Conservation (phyloP, 2,797 vertebrate species). For the Hemitrygon akajei region DNA sequence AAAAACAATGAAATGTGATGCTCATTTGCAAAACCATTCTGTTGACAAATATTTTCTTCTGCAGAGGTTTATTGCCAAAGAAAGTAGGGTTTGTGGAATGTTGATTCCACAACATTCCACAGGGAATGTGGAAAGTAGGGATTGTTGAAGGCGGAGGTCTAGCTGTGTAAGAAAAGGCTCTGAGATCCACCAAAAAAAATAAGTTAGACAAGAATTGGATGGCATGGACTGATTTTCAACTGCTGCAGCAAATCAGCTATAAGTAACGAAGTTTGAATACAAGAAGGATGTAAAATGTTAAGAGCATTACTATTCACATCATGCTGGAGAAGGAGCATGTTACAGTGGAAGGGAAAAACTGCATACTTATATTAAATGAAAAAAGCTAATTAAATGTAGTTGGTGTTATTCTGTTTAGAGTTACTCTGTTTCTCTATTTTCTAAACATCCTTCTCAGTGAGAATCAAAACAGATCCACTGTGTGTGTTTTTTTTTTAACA, state of each 20-base stretch:
- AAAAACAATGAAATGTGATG: background rate
- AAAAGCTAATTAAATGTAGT: background rate
- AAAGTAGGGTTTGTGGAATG: background rate
- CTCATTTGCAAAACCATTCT: too few relatives aligned
- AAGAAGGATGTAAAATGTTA: background rate
- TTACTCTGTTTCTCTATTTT: background rate
- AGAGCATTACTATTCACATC: background rate
- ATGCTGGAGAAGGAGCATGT: background rate
- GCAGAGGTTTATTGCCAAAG: background rate
- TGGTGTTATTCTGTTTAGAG: background rate
- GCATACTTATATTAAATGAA: background rate
- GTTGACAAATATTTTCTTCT: background rate
- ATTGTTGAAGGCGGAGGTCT: background rate
- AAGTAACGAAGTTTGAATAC: background rate
- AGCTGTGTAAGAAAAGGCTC: too few relatives aligned
- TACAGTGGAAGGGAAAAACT: background rate
- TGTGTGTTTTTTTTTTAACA: background rate
- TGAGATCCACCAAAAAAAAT: background rate
- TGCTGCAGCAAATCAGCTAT: background rate
- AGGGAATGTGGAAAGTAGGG: too few relatives aligned
- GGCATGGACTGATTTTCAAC: background rate
- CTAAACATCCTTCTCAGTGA: background rate
- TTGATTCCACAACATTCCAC: too few relatives aligned
- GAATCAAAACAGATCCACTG: background rate
- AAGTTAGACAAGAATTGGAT: background rate